These are phyloP conservation scores for Lophochroa leadbeateri DNA, from an alignment of 2,113 vertebrate species.

Conservation along the genomic window DNA sequence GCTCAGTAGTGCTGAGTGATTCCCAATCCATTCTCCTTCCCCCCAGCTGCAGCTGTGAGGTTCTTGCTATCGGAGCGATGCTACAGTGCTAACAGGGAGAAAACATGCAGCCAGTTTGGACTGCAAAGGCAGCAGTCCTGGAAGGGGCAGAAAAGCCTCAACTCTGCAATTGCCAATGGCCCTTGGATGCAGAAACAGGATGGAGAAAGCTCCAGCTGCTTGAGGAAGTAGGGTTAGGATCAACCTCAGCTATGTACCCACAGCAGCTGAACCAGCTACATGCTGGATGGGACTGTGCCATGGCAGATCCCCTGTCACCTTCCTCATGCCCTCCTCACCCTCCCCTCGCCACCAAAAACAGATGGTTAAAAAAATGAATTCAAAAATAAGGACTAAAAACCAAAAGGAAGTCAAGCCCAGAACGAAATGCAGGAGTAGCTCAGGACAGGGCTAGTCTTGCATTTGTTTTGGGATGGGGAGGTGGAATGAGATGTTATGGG, in stretches of 20 bases:
- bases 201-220: constrained; percentile 17
- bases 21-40: background rate
- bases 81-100: background rate
- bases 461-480: constrained; percentile 64
- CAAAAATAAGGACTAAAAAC: background rate
- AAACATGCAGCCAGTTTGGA: background rate
- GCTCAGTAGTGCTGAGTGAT: background rate
- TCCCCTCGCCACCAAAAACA: constrained; percentile 58
- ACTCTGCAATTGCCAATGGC: constrained; percentile 43
- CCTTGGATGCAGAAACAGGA: constrained; percentile 53
- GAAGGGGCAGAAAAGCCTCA: constrained; percentile 46
- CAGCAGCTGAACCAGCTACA: background rate
- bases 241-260: background rate
- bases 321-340: constrained; percentile 30
- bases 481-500: constrained; percentile 70
- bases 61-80: background rate
- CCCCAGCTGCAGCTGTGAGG: background rate
- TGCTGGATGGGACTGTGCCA: constrained; percentile 3
- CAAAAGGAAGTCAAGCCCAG: constrained; percentile 33
- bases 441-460: constrained; percentile 46
- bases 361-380: background rate
- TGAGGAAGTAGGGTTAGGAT: background rate
- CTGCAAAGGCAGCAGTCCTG: constrained; percentile 53
- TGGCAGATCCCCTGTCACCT: background rate
- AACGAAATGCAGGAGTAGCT: constrained; percentile 70